Percentiles rank a stretch among this genome's conserved stretches.
These are phyloP conservation scores for Pseudochaenichthys georgianus DNA, from an alignment of 2,797 vertebrate genomes.

Conservation along the genomic window DNA sequence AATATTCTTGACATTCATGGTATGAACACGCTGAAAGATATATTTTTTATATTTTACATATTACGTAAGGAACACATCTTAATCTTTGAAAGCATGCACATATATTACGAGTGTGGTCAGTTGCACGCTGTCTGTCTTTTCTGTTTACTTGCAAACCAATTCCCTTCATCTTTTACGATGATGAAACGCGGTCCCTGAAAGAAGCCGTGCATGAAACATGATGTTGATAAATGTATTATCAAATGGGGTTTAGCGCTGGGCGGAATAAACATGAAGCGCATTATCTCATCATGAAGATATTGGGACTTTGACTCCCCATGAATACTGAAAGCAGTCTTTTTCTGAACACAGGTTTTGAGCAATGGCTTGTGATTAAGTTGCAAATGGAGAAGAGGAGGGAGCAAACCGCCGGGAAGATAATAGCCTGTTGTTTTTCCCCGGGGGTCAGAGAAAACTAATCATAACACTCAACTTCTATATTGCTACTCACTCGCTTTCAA, in stretches of 20 bases:
- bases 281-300: constrained; percentile 73
- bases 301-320: constrained; percentile 41
- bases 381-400: constrained; percentile 61
- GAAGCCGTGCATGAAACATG: constrained; percentile 44
- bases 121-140: constrained; percentile 20
- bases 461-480: constrained; percentile 43
- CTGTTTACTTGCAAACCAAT: constrained; percentile 35
- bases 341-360: constrained; percentile 48
- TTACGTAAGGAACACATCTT: too few species aligned
- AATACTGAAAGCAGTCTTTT: constrained; percentile 58
- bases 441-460: constrained; percentile 64
- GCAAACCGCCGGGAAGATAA: constrained; percentile 59
- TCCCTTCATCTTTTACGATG: constrained; percentile 36
- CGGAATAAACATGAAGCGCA: constrained; percentile 72
- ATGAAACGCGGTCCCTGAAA: constrained; percentile 54
- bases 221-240: constrained; percentile 73
- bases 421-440: constrained; percentile 61
- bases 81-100: background rate
- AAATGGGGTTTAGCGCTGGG: constrained; percentile 63
- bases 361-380: constrained; percentile 55
- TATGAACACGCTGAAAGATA: constrained; percentile 13
- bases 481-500: constrained; percentile 40
- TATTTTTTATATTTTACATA: too few species aligned
- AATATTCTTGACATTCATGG: constrained; percentile 21
- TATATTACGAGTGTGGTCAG: constrained; percentile 29